phyloP scores from a whole-genome alignment of 2,113 vertebrate species.

The Anguilla japonica region DNA sequence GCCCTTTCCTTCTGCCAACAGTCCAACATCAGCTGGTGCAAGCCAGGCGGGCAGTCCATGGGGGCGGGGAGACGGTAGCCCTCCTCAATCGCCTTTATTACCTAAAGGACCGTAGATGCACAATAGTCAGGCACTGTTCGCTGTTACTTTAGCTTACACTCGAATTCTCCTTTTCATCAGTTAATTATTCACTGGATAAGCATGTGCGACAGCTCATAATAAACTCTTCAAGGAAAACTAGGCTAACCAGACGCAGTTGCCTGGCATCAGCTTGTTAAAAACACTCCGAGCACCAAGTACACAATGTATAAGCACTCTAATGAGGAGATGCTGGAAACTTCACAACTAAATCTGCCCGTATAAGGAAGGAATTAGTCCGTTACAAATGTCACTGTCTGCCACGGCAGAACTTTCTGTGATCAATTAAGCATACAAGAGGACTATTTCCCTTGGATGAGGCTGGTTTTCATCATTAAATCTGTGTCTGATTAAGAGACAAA shows the following conservation, averaged over 20 bases:
- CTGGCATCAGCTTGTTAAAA: conserved; percentile 28
- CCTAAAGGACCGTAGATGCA: conserved; percentile 68
- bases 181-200: conserved; percentile 16
- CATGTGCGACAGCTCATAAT: conserved; percentile 28
- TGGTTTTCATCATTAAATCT: background rate
- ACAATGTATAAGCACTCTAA: background rate
- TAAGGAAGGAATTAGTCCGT: background rate
- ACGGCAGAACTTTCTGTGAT: background rate
- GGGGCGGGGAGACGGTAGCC: conserved; percentile 96
- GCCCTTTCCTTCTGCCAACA: conserved; percentile 98
- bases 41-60: conserved; percentile 96
- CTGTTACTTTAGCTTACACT: conserved; percentile 22
- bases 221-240: conserved; percentile 20
- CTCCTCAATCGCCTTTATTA: conserved; percentile 99
- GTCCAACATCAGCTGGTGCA: conserved; percentile 98
- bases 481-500: background rate
- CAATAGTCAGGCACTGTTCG: background rate
- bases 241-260: conserved; percentile 28
- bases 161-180: background rate
- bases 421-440: conserved; percentile 18
- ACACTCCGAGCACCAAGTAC: conserved; percentile 15
- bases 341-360: background rate
- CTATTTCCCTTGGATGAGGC: background rate
- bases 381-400: conserved; percentile 31
- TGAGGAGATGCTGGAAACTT: background rate